Percentiles rank a stretch among this genome's conserved stretches.
Conservation (phyloP, 2,797 vertebrate species). For the Psittacula echo region DNA sequence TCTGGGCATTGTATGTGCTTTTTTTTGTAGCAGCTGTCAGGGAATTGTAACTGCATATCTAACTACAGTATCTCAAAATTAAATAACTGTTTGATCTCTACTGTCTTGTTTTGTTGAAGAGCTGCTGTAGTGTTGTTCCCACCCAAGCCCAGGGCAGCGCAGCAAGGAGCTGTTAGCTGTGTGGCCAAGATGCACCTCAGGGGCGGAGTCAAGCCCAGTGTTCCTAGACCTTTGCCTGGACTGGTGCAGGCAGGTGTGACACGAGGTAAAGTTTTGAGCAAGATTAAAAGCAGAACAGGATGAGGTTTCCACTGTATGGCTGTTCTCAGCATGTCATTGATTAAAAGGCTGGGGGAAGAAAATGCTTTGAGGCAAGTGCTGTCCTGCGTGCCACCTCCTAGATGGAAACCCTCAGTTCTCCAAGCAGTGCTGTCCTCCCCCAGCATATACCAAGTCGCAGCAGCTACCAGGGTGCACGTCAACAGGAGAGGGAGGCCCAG, state of each 20-base stretch:
- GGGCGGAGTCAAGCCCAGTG: rapidly evolving
- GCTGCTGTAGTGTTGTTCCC: background rate
- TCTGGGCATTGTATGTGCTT: constrained; percentile 55
- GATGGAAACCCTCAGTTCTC: background rate
- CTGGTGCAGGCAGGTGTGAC: background rate
- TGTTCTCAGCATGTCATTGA: background rate
- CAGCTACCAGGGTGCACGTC: background rate
- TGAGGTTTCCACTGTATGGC: background rate
- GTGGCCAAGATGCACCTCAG: rapidly evolving
- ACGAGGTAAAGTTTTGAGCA: background rate
- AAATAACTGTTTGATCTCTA: constrained; percentile 19
- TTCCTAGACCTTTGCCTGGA: background rate
- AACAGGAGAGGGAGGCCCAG: background rate
- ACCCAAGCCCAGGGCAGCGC: rapidly evolving
- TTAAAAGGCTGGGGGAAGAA: background rate
- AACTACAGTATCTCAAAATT: constrained; percentile 59
- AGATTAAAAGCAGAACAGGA: too few relatives aligned
- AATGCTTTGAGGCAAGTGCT: background rate
- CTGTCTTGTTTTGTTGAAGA: background rate
- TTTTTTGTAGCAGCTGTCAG: constrained; percentile 72
- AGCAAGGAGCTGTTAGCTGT: rapidly evolving
- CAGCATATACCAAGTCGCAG: background rate
- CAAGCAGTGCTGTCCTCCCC: background rate
- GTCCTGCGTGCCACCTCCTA: background rate
- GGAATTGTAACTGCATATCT: constrained; percentile 53